Base-by-base conservation (phyloP, 2,888 invertebrate genomes). In the Gymnocheta viridis region DNA sequence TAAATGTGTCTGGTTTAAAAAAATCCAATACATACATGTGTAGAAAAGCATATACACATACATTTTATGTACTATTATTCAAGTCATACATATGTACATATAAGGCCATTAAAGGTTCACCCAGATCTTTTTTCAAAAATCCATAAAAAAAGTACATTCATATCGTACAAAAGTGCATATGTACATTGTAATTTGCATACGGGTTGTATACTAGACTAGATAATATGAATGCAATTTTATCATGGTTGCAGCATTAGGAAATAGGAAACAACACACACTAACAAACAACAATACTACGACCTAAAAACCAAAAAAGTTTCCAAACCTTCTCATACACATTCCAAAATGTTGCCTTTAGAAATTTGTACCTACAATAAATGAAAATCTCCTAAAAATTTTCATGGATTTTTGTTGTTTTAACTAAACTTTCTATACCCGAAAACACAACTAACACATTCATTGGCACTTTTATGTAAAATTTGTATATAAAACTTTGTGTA, bases 201-300 rank as follows among this genome's bases (percentile, higher is more conserved):
- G 69, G 81, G 81, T 32, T 29, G 56, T 58, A 60, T 6, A 32
- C 22, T 24, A 51, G 19, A 41, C 51, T 58, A 79, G 64, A 79
- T 82, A 70, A 82, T 69, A 76, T 69, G 69, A 82, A 82, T 82
- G 81, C 81, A 82, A 74, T 76, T 76, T 82, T 82, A 82, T 82
- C 81, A 82, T 82, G 69, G 81, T 82, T 82, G 81, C 81, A 82
- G 81, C 81, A 82, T 82, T 81, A 69, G 69, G 74, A 81, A 81
- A 82, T 76, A 64, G 81, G 62, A 76, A 81, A 69, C 44, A 44
- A 56, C 72, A 54, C 32, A 35, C 49, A 14, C 56, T 54, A 27
- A 0, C 51, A 64, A 54, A 64, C 54, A 54, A 64, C 54, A 62
- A 69, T 51, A 74, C 54, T 51, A 69, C 81, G 81, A 82, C 81